These are phyloP conservation scores for Beaufortia kweichowensis DNA, from an alignment of 2,113 vertebrate genomes.

Conservation along the genomic window DNA sequence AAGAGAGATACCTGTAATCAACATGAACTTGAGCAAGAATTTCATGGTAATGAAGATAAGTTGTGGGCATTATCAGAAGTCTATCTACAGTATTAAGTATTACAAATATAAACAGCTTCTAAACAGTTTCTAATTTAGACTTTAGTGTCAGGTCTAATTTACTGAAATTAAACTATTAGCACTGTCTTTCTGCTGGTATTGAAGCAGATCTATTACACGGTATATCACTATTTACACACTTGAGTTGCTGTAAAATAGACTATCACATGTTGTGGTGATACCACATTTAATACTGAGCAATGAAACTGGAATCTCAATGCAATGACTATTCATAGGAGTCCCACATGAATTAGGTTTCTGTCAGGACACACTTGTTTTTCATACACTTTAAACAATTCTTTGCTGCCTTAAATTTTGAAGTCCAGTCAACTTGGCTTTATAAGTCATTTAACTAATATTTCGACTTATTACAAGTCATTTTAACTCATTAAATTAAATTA, in stretches of 20 bases:
- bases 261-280: slow-evolving; percentile 65
- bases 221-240: slow-evolving; percentile 49
- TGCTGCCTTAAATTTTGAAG: no score
- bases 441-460: no score
- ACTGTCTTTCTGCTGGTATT: not conserved
- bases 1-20: not conserved
- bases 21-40: not conserved
- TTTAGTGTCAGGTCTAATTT: no score
- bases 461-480: no score
- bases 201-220: slow-evolving; percentile 10
- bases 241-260: slow-evolving; percentile 62
- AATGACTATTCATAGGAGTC: slow-evolving; percentile 37
- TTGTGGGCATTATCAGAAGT: not conserved
- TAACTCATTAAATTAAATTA: no score
- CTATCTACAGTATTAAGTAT: no score
- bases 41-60: not conserved
- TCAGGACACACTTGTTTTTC: not conserved
- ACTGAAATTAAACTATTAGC: not conserved
- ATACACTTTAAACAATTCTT: no score
- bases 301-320: slow-evolving; percentile 50
- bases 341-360: slow-evolving; percentile 21
- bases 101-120: no score
- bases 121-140: no score
- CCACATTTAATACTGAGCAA: slow-evolving; percentile 57
- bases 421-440: no score